Evolutionary conservation across 2,888 invertebrate species (phyloP), one percentile per base, ranked within the genome.

Genomic region (Notodonta ziczac): DNA sequence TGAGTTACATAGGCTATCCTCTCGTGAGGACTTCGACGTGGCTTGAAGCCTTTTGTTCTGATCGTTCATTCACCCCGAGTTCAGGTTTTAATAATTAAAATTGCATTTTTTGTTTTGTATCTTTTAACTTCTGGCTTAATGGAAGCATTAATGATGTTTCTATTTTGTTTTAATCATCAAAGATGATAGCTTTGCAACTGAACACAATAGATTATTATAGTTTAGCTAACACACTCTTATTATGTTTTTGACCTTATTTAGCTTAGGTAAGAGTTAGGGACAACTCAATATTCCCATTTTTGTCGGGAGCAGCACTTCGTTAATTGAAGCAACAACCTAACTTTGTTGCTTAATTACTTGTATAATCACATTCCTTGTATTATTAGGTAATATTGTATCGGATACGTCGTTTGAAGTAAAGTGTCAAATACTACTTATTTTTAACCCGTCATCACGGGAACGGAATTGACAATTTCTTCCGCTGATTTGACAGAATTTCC

Each of bases 1-100:
- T 89, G 86, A 89, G 86, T 85, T 87, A 85, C 87, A 86, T 88
- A 88, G 87, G 78, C 82, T 80, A 83, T 80, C 82, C 70, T 60
- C 74, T 70, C 72, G 83, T 32, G 69, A 59, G 55, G 61, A 63
- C n/a, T 81, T 85, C 83, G 86, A 82, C 78, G 83, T 81, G 83
- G 82, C 84, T 54, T 60, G 80, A 79, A 78, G 78, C 76, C 83
- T 87, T 85, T 89, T 89, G 89, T 89, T 87, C 80, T 54, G 65
- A 67, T 5, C 63, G 89, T 83, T 84, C 89, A 78, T 70, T 68
- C 87, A 83, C 83, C 87, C 66, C 63, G 9, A 56, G 60, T 70
- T 74, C n/a, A 12, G 73, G 77, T 82, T 72, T 80, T 73, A 80
- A 77, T 89, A 88, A 89, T 89, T 89, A 90, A 88, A 86, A 84